Conservation (phyloP, 2,797 vertebrate species). For the Neosilurus hyrtlii region DNA sequence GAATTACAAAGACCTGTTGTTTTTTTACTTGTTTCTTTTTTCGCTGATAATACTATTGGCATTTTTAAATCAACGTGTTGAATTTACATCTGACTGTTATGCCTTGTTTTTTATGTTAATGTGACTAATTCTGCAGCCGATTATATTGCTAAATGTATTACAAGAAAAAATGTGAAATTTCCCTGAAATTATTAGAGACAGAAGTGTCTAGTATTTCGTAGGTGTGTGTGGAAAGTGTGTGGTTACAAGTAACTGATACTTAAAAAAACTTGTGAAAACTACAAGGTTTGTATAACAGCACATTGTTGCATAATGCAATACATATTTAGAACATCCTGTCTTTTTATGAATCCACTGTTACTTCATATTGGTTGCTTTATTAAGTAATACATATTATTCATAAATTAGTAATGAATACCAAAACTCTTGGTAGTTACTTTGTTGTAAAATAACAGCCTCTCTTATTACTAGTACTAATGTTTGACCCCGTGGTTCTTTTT, state of each 20-base stretch:
- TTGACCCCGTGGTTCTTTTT: slow-evolving; percentile 26
- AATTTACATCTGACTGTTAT: background rate
- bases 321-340: background rate
- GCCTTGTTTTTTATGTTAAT: background rate
- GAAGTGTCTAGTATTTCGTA: background rate
- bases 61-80: background rate
- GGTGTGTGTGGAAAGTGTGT: background rate
- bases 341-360: background rate
- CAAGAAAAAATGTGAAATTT: background rate
- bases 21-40: background rate
- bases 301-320: background rate
- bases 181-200: background rate
- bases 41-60: background rate
- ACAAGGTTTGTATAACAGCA: background rate
- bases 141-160: background rate
- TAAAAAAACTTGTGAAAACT: background rate
- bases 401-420: background rate
- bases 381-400: background rate
- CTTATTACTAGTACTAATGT: background rate
- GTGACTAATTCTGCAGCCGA: background rate
- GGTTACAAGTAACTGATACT: background rate
- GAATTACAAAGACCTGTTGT: background rate
- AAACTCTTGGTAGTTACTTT: background rate
- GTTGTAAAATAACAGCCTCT: background rate
- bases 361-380: background rate